Percentiles rank a stretch among this genome's conserved stretches.
Evolutionary conservation across 2,888 invertebrate species (phyloP).

Genomic region (Diachrysia chrysitis): DNA sequence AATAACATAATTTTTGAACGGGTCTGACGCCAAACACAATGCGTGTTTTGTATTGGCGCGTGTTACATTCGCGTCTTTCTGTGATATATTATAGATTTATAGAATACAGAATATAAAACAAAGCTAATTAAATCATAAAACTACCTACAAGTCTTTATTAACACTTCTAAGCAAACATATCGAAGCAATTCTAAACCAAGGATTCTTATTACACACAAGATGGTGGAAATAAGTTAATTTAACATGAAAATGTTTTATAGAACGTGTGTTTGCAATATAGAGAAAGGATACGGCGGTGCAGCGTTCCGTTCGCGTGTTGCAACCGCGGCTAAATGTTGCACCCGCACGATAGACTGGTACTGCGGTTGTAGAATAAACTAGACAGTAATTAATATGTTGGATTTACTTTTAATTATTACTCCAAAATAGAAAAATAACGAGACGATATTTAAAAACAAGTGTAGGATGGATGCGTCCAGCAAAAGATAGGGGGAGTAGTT

Average conservation of each 20-base stretch:
- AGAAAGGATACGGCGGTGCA: constrained; percentile 79
- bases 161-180: not conserved
- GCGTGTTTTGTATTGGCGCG: too few species aligned
- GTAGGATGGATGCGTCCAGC: too few species aligned
- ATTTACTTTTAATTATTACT: not conserved
- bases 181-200: not conserved
- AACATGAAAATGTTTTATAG: constrained; percentile 56
- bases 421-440: too few species aligned
- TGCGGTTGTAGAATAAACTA: constrained; percentile 20
- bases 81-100: too few species aligned
- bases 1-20: not conserved
- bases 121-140: too few species aligned
- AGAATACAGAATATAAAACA: too few species aligned
- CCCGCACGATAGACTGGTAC: constrained; percentile 41
- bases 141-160: not conserved
- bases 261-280: constrained; percentile 65
- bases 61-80: too few species aligned
- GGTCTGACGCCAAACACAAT: not conserved
- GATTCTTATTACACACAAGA: not conserved
- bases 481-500: too few species aligned
- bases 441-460: too few species aligned
- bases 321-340: constrained; percentile 50
- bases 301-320: constrained; percentile 61
- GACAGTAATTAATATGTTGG: not conserved
- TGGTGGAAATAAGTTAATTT: constrained; percentile 38